Percentiles rank a stretch among this genome's conserved stretches.
Evolutionary conservation across 2,888 invertebrate genomes (phyloP).

Genomic region (Ennomos fuscantarius): DNA sequence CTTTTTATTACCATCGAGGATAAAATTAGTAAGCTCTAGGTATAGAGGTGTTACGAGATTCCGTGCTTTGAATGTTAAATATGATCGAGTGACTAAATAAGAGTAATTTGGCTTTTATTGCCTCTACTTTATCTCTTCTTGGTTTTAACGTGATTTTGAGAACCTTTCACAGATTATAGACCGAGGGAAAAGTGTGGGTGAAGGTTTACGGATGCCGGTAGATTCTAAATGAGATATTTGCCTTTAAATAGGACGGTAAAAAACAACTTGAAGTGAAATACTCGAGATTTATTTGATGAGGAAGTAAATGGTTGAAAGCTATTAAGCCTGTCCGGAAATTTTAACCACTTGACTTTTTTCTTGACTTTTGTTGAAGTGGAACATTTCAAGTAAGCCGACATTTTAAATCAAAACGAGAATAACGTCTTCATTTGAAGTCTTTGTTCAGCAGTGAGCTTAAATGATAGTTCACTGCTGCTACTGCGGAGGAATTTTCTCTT

Average conservation of each 20-base stretch:
- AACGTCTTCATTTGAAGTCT: too few relatives aligned
- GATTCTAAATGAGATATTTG: slow-evolving; percentile 21
- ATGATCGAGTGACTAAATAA: slow-evolving; percentile 25
- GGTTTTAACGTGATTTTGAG: slow-evolving; percentile 20
- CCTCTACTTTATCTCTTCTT: slow-evolving; percentile 24
- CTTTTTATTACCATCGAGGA: slow-evolving; percentile 49
- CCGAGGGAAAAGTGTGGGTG: slow-evolving; percentile 14
- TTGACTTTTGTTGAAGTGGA: too few relatives aligned
- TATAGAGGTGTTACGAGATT: slow-evolving; percentile 8
- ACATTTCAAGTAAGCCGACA: too few relatives aligned
- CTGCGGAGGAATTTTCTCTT: too few relatives aligned
- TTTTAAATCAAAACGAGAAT: too few relatives aligned
- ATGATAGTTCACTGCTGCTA: too few relatives aligned
- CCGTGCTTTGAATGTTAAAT: slow-evolving; percentile 34
- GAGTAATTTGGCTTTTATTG: slow-evolving; percentile 35
- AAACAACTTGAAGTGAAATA: slow-evolving; percentile 8
- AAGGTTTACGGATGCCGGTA: slow-evolving; percentile 18
- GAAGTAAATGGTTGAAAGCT: slow-evolving; percentile 12
- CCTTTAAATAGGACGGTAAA: slow-evolving; percentile 19
- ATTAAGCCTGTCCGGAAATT: slow-evolving; percentile 6
- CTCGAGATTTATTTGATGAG: slow-evolving; percentile 14
- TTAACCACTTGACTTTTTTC: too few relatives aligned
- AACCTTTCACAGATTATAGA: slow-evolving; percentile 8
- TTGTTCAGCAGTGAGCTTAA: too few relatives aligned
- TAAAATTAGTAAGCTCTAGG: slow-evolving; percentile 44